phyloP scores from a whole-genome alignment of 2,797 vertebrate genomes.

The Diceros bicornis region DNA sequence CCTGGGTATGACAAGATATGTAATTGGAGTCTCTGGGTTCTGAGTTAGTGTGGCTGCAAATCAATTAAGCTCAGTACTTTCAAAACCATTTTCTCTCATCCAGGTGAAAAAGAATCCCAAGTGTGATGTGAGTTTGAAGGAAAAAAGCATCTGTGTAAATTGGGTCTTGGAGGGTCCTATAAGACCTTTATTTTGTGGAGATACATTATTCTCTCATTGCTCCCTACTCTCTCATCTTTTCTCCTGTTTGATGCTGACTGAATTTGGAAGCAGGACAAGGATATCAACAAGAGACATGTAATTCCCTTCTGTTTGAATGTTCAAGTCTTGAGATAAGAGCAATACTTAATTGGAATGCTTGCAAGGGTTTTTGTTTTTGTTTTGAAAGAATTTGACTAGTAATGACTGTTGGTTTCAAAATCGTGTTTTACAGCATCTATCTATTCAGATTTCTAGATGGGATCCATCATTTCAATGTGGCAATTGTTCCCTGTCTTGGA shows the following conservation, averaged over 20 bases:
- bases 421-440: conserved; percentile 64
- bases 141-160: conserved; percentile 67
- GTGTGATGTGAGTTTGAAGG: conserved; percentile 36
- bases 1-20: conserved; percentile 34
- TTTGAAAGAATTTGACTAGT: conserved; percentile 61
- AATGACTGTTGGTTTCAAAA: conserved; percentile 65
- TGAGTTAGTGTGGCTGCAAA: conserved; percentile 69
- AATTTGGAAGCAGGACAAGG: conserved; percentile 61
- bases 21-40: conserved; percentile 69
- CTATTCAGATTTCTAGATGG: conserved; percentile 46
- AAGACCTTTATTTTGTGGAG: conserved; percentile 68
- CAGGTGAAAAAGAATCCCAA: conserved; percentile 66
- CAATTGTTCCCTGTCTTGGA: conserved; percentile 25
- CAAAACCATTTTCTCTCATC: conserved; percentile 67
- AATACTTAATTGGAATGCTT: conserved; percentile 36
- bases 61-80: conserved; percentile 72
- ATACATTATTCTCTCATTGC: conserved; percentile 70
- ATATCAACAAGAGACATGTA: conserved; percentile 68
- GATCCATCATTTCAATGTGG: background rate
- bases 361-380: background rate
- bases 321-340: conserved; percentile 68
- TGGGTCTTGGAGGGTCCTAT: conserved; percentile 38
- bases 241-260: conserved; percentile 65
- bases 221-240: conserved; percentile 65
- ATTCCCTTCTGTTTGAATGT: conserved; percentile 72